phyloP scores from a whole-genome alignment of 2,113 vertebrate genomes.

The Ctenomys sociabilis region DNA sequence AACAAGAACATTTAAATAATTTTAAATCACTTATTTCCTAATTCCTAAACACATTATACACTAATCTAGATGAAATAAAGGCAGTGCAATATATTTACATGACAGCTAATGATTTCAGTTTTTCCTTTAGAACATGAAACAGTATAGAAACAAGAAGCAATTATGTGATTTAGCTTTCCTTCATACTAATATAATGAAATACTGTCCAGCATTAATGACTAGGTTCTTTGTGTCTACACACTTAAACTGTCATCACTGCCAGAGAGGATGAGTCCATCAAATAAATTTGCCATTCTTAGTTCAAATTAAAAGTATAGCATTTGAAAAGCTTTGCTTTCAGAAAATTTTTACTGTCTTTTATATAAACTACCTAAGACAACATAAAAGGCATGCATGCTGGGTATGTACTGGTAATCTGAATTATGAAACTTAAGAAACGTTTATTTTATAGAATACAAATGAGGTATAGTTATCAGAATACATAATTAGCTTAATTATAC shows the following conservation, averaged over 20 bases:
- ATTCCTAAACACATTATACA: conserved; percentile 8
- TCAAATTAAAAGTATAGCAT: conserved; percentile 40
- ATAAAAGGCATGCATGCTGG: not conserved
- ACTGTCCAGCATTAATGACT: not conserved
- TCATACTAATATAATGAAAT: conserved; percentile 21
- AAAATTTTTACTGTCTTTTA: not conserved
- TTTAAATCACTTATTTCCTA: not conserved
- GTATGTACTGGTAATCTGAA: not conserved
- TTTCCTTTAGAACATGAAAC: not conserved
- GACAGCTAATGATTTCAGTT: conserved; percentile 9
- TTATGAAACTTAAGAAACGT: not conserved
- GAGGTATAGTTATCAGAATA: not conserved
- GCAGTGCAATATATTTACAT: not conserved
- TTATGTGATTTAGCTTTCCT: not conserved
- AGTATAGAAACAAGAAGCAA: not conserved
- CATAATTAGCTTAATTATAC: not conserved
- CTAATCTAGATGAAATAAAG: not conserved
- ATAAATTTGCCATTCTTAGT: not conserved
- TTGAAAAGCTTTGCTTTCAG: conserved; percentile 53
- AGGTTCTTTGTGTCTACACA: conserved; percentile 1
- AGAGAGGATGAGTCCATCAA: not conserved
- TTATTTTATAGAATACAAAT: not conserved
- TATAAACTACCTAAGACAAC: not conserved
- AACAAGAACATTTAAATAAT: not conserved
- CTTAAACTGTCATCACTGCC: not conserved